Percentiles rank a stretch among this genome's conserved stretches.
These are phyloP conservation scores for Hybognathus amarus DNA, from an alignment of 2,797 vertebrate genomes.

Conservation along the genomic window DNA sequence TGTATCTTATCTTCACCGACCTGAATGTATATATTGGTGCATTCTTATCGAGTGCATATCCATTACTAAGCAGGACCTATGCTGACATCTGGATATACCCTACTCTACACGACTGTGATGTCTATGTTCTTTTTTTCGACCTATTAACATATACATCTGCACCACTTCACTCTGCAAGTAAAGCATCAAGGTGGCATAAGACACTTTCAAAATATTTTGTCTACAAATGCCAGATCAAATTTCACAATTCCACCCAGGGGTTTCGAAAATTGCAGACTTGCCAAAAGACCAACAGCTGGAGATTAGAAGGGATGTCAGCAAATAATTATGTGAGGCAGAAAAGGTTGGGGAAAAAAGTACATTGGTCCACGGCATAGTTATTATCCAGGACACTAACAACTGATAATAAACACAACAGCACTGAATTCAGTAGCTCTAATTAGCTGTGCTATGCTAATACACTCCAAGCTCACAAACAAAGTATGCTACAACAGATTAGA, in stretches of 20 bases:
- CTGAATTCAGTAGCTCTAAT: neutral
- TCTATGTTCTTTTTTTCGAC: neutral
- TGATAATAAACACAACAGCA: neutral
- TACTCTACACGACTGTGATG: neutral
- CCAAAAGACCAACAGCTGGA: conserved; percentile 11
- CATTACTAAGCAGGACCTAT: neutral
- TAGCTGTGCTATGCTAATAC: neutral
- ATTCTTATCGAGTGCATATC: neutral
- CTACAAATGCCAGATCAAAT: conserved; percentile 2
- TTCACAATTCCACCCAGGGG: neutral
- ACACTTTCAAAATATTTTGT: conserved; percentile 25
- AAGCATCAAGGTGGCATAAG: neutral
- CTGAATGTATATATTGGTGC: conserved; percentile 32
- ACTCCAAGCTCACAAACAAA: neutral
- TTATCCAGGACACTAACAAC: neutral
- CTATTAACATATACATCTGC: neutral
- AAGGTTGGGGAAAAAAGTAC: neutral
- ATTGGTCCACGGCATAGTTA: neutral
- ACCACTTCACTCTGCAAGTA: neutral
- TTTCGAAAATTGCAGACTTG: conserved; percentile 22
- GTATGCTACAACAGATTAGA: conserved; percentile 4
- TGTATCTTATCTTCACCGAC: conserved; percentile 49
- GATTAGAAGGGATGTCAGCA: conserved; percentile 6
- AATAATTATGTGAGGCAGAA: conserved; percentile 11
- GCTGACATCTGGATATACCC: neutral